These are phyloP conservation scores for Leptinotarsa defecta DNA, from an alignment of 1,140 invertebrate species.

Conservation along the genomic window DNA sequence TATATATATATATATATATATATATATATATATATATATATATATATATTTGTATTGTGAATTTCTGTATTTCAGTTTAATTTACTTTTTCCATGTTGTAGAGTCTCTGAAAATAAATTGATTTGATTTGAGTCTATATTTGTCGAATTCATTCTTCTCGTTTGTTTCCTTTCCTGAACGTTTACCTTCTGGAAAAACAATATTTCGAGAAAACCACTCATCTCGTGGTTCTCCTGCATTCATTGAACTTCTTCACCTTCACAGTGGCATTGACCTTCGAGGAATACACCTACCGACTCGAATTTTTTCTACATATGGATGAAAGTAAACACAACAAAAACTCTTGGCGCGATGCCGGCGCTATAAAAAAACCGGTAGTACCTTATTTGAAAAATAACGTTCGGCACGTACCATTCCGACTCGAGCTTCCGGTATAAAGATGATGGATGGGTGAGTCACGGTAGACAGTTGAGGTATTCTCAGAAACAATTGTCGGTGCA, in stretches of 20 bases:
- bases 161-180: too few relatives aligned
- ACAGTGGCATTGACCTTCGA: not conserved
- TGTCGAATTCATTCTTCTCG: too few relatives aligned
- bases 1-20: too few relatives aligned
- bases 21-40: too few relatives aligned
- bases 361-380: constrained; percentile 19
- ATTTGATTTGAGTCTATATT: too few relatives aligned
- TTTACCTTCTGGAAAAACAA: too few relatives aligned
- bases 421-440: constrained; percentile 8
- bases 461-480: not conserved
- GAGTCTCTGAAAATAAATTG: too few relatives aligned
- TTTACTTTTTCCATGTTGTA: too few relatives aligned
- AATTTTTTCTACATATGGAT: constrained; percentile 5
- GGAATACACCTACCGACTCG: constrained; percentile 9
- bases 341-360: constrained; percentile 1
- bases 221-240: not conserved
- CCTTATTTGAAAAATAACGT: constrained; percentile 24
- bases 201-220: not conserved
- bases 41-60: too few relatives aligned
- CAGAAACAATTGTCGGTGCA: not conserved
- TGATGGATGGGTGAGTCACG: constrained; percentile 22
- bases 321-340: constrained; percentile 25
- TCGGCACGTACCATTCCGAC: constrained; percentile 17
- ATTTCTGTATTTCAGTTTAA: too few relatives aligned
- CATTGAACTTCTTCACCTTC: not conserved